These are phyloP conservation scores for Ataeniobius toweri DNA, from an alignment of 2,797 vertebrate species.

Conservation along the genomic window DNA sequence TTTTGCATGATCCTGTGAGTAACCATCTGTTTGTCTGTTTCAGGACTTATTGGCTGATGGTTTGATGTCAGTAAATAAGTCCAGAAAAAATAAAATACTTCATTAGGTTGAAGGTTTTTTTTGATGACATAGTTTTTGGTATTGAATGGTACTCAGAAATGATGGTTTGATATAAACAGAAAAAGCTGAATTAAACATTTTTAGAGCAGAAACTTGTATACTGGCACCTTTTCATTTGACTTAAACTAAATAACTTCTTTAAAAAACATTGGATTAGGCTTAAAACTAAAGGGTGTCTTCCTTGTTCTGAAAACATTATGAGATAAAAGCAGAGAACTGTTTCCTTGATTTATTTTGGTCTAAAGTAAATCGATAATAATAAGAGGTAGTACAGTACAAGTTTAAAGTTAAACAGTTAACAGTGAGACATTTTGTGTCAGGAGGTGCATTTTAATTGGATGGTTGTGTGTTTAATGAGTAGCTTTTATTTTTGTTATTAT, in stretches of 20 bases:
- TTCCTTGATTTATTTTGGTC: not conserved
- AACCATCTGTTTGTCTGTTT: not conserved
- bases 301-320: not conserved
- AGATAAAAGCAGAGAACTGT: not conserved
- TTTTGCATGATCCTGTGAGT: constrained; percentile 99
- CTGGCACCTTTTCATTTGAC: not conserved
- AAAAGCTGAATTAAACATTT: not conserved
- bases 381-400: not conserved
- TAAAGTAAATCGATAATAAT: too few relatives aligned
- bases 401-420: not conserved
- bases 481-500: too few relatives aligned
- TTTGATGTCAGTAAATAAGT: not conserved
- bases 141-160: not conserved
- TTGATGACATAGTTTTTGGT: too few relatives aligned
- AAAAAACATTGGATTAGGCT: not conserved
- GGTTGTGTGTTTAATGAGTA: not conserved
- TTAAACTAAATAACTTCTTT: not conserved
- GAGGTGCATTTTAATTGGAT: not conserved
- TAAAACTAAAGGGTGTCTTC: not conserved
- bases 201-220: too few relatives aligned
- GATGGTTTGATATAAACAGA: not conserved
- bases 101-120: too few relatives aligned
- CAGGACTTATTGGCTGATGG: not conserved
- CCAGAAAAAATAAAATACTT: too few relatives aligned
- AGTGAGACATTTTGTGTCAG: not conserved